Base-by-base conservation (phyloP, 2,797 vertebrate species). In the Amniataba percoides region DNA sequence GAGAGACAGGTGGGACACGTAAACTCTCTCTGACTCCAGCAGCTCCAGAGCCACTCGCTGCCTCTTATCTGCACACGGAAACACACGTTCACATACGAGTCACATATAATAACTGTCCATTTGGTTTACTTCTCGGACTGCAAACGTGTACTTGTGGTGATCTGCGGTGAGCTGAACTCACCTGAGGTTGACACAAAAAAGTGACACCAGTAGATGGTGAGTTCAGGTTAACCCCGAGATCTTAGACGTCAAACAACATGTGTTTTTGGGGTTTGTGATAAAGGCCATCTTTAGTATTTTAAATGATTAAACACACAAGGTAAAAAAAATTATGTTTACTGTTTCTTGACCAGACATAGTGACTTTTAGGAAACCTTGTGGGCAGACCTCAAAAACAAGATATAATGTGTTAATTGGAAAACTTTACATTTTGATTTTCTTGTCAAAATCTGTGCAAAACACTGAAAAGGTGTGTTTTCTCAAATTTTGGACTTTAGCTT, bases 21-120 rank as follows among this genome's bases (percentile, higher is more conserved):
- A 99, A 48, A 97, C 96, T 72, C 98, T 95, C 93, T 99, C 98
- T 1, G 98, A 99, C 89, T 99, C 97, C 85, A 99, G 93, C 88
- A 99, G 94, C 88, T 98, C 97, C 90, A 98, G 92, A 43, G 97
- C 97, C 0, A 97, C 96, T 43, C 95, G 95, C 89, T 99, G 97
- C 62, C 98, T 96, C 94, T 95, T 97, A 87, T 92, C 98, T 99
- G 80, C 53, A 86, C 31, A 45, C 14, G 74, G 11, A 68, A 19
- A 87, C 51, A 81, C 16, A 23, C 57, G 4, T 55, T 34, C 1
- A 58, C 11, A 21, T 7, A 6, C n/a, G 13, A 39, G 5, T 27
- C 25, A 2, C 7, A 5, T 21, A n/a, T 18, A 3, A 15, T 40
- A 31, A 31, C 5, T 31, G 27, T 31, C 3, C 27, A 31, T 9